A percentile compares a stretch with the other conserved stretches of the same genome.
Conservation (phyloP, 2,113 vertebrate genomes). For the Thermophis baileyi region DNA sequence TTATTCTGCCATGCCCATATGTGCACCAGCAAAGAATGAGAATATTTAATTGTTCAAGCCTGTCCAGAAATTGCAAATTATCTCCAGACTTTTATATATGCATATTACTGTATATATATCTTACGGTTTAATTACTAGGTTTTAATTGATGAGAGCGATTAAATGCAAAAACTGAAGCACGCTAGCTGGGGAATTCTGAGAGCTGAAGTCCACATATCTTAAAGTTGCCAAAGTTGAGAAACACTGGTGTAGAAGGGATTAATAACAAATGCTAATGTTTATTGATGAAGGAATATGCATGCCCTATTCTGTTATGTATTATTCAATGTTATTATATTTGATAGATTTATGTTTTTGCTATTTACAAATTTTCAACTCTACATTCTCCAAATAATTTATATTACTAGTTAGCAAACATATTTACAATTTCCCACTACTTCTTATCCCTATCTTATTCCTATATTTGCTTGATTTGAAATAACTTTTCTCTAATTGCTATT, state of each 20-base stretch:
- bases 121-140: too few species aligned
- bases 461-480: neutral
- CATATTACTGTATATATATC: too few species aligned
- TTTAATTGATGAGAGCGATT: too few species aligned
- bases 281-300: neutral
- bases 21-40: neutral
- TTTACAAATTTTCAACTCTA: neutral
- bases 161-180: neutral
- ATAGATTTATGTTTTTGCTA: neutral
- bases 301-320: neutral
- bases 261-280: neutral
- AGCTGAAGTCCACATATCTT: neutral
- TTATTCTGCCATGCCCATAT: neutral
- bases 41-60: neutral
- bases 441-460: neutral
- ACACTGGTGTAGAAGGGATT: neutral
- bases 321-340: neutral
- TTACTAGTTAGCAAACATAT: neutral
- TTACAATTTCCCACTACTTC: neutral
- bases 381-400: neutral
- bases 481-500: neutral
- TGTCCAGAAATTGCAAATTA: neutral
- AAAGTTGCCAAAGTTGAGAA: neutral
- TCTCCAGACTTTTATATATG: neutral
- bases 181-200: neutral